Percentiles rank a stretch among this genome's conserved stretches.
These are phyloP conservation scores for Neotoxoptera formosana DNA, from an alignment of 1,140 invertebrate species.

Conservation along the genomic window DNA sequence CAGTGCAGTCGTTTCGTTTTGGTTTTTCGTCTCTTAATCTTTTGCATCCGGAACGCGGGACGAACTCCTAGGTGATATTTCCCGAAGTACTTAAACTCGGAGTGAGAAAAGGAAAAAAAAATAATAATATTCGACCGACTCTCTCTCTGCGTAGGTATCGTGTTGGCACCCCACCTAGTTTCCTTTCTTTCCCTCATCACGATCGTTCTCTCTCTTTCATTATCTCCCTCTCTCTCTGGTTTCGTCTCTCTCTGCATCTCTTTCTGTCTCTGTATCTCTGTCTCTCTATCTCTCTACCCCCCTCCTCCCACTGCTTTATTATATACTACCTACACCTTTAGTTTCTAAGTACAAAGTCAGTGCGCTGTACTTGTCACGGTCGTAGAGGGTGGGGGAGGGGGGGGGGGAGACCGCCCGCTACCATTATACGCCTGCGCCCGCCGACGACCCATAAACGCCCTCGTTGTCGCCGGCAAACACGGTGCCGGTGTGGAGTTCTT, in stretches of 20 bases:
- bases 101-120: not conserved
- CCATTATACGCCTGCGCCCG: not conserved
- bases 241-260: too few relatives aligned
- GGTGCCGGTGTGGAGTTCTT: not conserved
- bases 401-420: not conserved
- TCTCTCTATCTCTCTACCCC: too few relatives aligned
- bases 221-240: not conserved
- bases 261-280: not conserved
- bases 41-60: not conserved
- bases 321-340: not conserved
- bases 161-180: too few relatives aligned
- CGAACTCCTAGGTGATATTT: not conserved
- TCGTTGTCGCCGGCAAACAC: not conserved
- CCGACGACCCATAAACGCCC: slow-evolving; percentile 1
- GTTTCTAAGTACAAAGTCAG: not conserved
- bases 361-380: not conserved
- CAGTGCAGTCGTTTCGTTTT: not conserved
- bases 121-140: not conserved
- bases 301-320: not conserved
- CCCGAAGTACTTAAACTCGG: not conserved
- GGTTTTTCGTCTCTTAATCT: slow-evolving; percentile 29
- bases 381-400: too few relatives aligned
- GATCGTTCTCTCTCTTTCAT: not conserved
- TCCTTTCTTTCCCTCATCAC: not conserved
- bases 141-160: not conserved